phyloP scores from a whole-genome alignment of 2,113 vertebrate genomes.

The Hydrolagus affinis region DNA sequence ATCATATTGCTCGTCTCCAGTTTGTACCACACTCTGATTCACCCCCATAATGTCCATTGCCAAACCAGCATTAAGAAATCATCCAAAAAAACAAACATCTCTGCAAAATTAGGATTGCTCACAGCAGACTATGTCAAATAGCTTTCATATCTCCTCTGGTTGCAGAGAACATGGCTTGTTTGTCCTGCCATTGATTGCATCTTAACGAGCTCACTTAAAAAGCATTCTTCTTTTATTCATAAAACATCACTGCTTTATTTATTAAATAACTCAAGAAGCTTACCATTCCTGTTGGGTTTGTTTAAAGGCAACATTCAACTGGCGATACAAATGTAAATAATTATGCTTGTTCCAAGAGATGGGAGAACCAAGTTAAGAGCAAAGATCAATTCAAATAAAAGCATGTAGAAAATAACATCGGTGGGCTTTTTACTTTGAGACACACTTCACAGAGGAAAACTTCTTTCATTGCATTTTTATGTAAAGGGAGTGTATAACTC shows the following conservation, averaged over 20 bases:
- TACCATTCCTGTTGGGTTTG: neutral
- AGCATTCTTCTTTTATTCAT: neutral
- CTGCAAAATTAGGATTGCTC: neutral
- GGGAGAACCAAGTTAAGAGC: neutral
- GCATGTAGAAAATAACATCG: neutral
- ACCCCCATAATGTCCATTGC: no score
- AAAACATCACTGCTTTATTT: conserved; percentile 8
- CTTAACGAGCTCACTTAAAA: neutral
- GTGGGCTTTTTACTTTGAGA: neutral
- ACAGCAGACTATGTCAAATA: neutral
- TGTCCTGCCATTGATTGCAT: neutral
- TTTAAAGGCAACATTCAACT: neutral
- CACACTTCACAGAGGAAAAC: neutral
- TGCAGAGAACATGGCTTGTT: neutral
- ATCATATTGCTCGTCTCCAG: no score
- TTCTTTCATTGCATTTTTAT: neutral
- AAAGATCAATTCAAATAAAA: neutral
- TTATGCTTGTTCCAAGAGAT: neutral
- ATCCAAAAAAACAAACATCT: neutral
- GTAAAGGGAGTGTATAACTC: no score
- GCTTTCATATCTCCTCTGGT: neutral
- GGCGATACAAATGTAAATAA: neutral
- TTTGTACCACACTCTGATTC: no score
- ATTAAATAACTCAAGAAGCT: conserved; percentile 4
- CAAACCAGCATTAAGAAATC: neutral